Evolutionary conservation across 2,113 vertebrate genomes (phyloP), one percentile per base, ranked within the genome.

Genomic region (Lophochroa leadbeateri): DNA sequence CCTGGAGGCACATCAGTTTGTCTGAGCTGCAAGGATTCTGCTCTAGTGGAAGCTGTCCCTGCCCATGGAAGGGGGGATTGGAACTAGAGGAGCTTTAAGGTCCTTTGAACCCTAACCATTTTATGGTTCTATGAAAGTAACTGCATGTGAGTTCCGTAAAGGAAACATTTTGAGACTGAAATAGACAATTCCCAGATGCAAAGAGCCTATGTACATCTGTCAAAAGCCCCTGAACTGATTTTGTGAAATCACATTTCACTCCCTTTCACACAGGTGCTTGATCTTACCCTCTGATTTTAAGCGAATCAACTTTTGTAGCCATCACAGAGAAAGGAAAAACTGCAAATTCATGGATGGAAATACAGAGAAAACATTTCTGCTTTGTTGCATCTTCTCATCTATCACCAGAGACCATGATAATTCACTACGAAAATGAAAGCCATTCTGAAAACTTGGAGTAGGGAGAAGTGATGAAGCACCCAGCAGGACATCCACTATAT

Each of bases 111-210:
- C 33, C 21, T 16, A 35, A 58, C 57, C 33, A 24, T 58, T 35
- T 13, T 35, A 58, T 35, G 33, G 21, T 35, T 35, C 57, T 58
- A 58, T 35, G 33, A 58, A 82, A 89, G 27, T 17, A 76, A 76
- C 31, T 84, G 35, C 41, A 88, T 58, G n/a, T 11, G 8, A 10
- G 3, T 76, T 93, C 35, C 72, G 57, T 31, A 68, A 68, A 89
- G 43, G 3, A 89, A 91, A 76, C 3, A 20, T 47, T 91, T 85
- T 80, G 41, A 85, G 94, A 80, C 39, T 25, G 50, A 86, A 90
- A 46, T 21, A 74, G 71, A 35, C 17, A 77, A 53, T 60, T 39
- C 6, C 44, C 39, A 50, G 49, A 67, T 76, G n/a, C 49, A 85
- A 82, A 82, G 2, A 76, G 46, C 7, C 49, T 39, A 20, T 16